Evolutionary conservation across 2,888 invertebrate genomes (phyloP).

Genomic region (Rugalucina vietnamica): DNA sequence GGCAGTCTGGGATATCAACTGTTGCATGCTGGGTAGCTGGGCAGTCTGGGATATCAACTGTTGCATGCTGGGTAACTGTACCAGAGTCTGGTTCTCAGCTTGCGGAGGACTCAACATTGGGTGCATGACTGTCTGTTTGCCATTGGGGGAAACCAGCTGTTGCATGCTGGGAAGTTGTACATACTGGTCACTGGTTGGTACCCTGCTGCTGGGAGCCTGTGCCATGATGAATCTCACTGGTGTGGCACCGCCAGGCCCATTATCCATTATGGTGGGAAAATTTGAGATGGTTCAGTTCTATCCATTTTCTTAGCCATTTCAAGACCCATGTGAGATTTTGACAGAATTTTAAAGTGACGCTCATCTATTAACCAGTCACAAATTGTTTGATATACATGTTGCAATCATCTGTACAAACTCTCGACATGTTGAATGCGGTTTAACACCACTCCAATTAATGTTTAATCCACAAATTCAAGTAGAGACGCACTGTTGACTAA

Average conservation of each 20-base stretch:
- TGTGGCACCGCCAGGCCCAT: background rate
- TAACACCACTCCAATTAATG: no score
- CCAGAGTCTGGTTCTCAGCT: slow-evolving; percentile 51
- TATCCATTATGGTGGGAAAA: slow-evolving; percentile 23
- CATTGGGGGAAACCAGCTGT: slow-evolving; percentile 28
- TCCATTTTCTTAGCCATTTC: background rate
- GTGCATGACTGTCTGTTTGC: background rate
- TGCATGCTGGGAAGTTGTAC: slow-evolving; percentile 56
- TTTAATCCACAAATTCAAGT: no score
- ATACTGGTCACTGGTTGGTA: slow-evolving; percentile 51
- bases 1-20: slow-evolving; percentile 3
- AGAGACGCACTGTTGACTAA: no score
- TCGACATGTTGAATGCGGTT: no score
- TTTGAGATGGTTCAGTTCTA: background rate
- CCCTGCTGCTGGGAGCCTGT: slow-evolving; percentile 42
- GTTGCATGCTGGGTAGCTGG: background rate
- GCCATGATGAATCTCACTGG: slow-evolving; percentile 2
- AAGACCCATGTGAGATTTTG: background rate
- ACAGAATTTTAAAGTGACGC: background rate
- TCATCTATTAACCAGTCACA: background rate
- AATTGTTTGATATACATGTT: no score
- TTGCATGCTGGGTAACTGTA: slow-evolving; percentile 20
- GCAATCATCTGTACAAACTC: no score
- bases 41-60: slow-evolving; percentile 3
- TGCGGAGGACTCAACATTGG: background rate